Evolutionary conservation across 37 sponge, comb jelly and placozoan genomes (phyloP).

Genomic region (Cladorhizidae sp.): DNA sequence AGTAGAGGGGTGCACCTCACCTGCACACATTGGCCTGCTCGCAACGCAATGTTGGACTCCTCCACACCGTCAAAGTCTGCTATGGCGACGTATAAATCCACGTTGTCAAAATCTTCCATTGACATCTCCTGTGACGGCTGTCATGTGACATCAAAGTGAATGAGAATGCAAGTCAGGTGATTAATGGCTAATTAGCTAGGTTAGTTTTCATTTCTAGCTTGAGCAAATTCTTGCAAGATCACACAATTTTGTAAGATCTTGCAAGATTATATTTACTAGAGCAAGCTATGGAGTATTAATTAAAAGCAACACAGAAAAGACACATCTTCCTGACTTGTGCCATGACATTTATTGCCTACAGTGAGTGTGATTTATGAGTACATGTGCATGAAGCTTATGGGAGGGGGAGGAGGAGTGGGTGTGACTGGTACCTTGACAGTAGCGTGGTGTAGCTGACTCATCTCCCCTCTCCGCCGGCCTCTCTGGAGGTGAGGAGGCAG

Average conservation of each 20-base stretch:
- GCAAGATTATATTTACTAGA: too few species aligned
- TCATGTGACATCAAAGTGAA: background rate
- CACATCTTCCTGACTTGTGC: too few species aligned
- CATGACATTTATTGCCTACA: too few species aligned
- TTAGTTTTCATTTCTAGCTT: too few species aligned
- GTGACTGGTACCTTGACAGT: background rate
- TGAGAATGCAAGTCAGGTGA: too few species aligned
- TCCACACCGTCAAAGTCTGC: constrained; percentile 55
- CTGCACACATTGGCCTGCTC: constrained; percentile 56
- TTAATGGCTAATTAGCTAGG: too few species aligned
- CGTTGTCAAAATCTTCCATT: constrained; percentile 32
- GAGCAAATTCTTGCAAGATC: too few species aligned
- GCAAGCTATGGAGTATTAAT: too few species aligned
- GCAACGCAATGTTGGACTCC: constrained; percentile 34
- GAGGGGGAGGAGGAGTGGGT: background rate
- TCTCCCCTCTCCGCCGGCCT: constrained; percentile 4
- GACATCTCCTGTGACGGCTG: background rate
- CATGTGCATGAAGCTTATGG: too few species aligned
- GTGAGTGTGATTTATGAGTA: too few species aligned
- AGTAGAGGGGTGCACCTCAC: background rate
- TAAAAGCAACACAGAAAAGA: too few species aligned
- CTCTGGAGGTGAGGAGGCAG: background rate
- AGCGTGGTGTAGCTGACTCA: constrained; percentile 24
- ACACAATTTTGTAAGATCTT: too few species aligned
- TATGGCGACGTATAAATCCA: constrained; percentile 45